Conservation (phyloP, 2,797 vertebrate species). For the Aphelocoma californica region DNA sequence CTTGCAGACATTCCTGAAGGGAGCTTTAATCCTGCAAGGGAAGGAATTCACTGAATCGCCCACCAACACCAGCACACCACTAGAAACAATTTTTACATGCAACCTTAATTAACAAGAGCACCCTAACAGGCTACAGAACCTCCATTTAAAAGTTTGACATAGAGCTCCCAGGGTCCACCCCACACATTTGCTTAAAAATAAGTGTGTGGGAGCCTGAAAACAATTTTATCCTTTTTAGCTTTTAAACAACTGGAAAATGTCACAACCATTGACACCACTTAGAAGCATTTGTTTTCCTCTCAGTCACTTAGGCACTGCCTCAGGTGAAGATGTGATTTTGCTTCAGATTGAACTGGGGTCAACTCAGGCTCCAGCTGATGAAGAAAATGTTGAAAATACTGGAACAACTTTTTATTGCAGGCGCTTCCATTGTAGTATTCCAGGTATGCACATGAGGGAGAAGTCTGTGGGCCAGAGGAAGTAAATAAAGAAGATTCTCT, state of each 20-base stretch:
- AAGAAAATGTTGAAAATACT: not conserved
- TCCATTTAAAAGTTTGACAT: constrained; percentile 8
- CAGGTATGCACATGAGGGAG: not conserved
- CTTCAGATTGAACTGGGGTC: not conserved
- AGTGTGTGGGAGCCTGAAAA: not conserved
- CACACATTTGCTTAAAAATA: constrained; percentile 10
- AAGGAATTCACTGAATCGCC: constrained; percentile 56
- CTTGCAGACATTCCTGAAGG: constrained; percentile 56
- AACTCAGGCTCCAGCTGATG: not conserved
- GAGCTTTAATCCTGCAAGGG: constrained; percentile 49
- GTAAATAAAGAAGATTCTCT: not conserved
- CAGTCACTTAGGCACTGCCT: not conserved
- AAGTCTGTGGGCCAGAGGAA: not conserved
- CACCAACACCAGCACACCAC: constrained; percentile 11
- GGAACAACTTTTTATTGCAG: not conserved
- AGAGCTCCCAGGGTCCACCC: not conserved
- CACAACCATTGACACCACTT: not conserved
- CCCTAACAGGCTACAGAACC: not conserved
- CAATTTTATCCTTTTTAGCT: constrained; percentile 14
- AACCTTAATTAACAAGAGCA: constrained; percentile 28
- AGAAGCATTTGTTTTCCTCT: constrained; percentile 1
- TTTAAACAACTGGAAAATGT: constrained; percentile 48
- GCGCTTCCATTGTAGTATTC: not conserved
- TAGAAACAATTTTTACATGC: not conserved
- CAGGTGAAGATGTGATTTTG: constrained; percentile 4